Percentiles rank a stretch among this genome's conserved stretches.
Evolutionary conservation across 2,113 vertebrate species (phyloP).

Genomic region (Prunella fulvescens): DNA sequence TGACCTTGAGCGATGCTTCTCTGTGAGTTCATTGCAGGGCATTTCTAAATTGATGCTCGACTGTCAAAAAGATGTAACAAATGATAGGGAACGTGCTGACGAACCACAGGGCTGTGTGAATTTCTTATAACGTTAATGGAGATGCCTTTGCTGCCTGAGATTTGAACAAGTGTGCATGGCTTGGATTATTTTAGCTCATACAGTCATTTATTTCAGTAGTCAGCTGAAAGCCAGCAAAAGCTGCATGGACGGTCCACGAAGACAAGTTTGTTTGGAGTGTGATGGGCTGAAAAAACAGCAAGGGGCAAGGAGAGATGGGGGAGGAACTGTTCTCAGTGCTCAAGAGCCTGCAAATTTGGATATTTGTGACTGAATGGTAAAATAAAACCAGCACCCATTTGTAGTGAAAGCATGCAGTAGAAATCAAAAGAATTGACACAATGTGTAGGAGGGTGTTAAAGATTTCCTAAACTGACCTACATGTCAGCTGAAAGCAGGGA

Average conservation of each 20-base stretch:
- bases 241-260: background rate
- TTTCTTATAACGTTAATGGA: background rate
- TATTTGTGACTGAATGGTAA: background rate
- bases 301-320: background rate
- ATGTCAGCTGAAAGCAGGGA: background rate
- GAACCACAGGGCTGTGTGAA: background rate
- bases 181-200: constrained; percentile 18
- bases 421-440: background rate
- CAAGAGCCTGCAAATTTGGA: background rate
- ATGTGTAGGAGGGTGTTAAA: background rate
- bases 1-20: background rate
- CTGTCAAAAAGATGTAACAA: constrained; percentile 47
- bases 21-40: background rate
- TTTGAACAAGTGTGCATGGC: background rate
- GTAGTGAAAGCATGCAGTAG: background rate
- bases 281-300: background rate
- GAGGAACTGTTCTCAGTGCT: background rate
- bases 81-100: constrained; percentile 17
- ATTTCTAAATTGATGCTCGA: constrained; percentile 4
- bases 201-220: background rate
- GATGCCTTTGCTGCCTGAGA: background rate
- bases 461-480: background rate
- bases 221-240: background rate
- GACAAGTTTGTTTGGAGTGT: background rate
- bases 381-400: background rate